Base-by-base conservation (phyloP, 2,888 invertebrate genomes). In the Heteromurus nitidus region DNA sequence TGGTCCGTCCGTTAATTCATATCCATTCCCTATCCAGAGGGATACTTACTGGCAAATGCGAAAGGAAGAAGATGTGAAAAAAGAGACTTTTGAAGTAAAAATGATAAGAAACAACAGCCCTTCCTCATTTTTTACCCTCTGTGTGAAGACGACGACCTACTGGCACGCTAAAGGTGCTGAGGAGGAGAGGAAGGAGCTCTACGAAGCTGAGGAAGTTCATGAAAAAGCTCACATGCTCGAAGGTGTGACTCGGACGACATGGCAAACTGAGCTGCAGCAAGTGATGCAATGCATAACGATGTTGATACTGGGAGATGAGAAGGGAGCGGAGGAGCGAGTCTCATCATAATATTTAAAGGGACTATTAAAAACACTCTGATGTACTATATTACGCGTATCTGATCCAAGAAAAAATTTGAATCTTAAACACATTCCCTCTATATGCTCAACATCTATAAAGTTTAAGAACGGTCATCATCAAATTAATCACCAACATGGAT, bases 191-290 rank as follows among this genome's bases (percentile, higher is more conserved):
- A 36, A 36, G 13, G 36, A 36, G 13, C 36, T 36, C 36, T n/a
- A n/a, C n/a, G n/a, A n/a, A n/a, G n/a, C n/a, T n/a, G n/a, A n/a
- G n/a, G n/a, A 60, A 64, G 64, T 64, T 64, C 64, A 64, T 64
- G 20, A 9, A 31, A 16, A 60, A 16, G 20, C 24, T 16, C 24
- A 24, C 16, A 31, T 31, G 64, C 58, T 58, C 58, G 1, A 31
- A 64, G 64, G 64, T 64, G 64, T 64, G 64, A 64, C 64, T 36
- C 13, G 36, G 36, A 9, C 36, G 36, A 36, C 5, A 36, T 20
- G 13, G 50, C 5, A 20, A 26, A 16, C 16, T 3, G 24, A 22
- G n/a, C 24, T 24, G 28, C 26, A 28, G 60, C 60, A 60, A 26
- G 28, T 60, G 60, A 28, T 24, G 28, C 24, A 60, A 44, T 44